Percentiles rank a stretch among this genome's conserved stretches.
Evolutionary conservation across 2,888 invertebrate species (phyloP).

Genomic region (Oscheius myriophilus): DNA sequence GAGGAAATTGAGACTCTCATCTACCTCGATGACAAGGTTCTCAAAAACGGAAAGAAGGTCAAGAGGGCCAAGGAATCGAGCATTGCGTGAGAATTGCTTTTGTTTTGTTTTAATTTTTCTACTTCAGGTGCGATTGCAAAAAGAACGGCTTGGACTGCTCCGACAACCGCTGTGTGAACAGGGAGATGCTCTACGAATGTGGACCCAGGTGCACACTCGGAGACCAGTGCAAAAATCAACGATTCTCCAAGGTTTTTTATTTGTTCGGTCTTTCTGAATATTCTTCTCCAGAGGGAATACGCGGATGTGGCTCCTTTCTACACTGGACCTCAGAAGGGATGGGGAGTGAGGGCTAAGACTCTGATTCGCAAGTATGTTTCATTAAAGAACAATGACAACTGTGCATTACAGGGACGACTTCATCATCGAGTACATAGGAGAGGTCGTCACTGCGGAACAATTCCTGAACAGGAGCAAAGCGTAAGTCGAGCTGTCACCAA

Average conservation of each 20-base stretch:
- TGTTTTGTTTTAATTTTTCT: neutral
- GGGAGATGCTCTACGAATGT: slow-evolving; percentile 73
- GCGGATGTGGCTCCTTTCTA: slow-evolving; percentile 81
- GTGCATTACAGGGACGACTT: slow-evolving; percentile 83
- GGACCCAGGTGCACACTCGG: slow-evolving; percentile 82
- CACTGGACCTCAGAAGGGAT: slow-evolving; percentile 89
- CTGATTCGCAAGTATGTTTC: slow-evolving; percentile 80
- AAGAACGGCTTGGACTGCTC: slow-evolving; percentile 34
- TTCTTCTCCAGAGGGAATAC: slow-evolving; percentile 77
- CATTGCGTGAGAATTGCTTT: slow-evolving; percentile 15
- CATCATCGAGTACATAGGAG: slow-evolving; percentile 97
- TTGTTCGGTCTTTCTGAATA: neutral
- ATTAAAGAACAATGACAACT: neutral
- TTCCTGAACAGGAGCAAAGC: slow-evolving; percentile 38
- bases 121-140: slow-evolving; percentile 37
- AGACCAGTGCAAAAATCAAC: slow-evolving; percentile 42
- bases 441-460: slow-evolving; percentile 77
- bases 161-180: slow-evolving; percentile 54
- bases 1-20: slow-evolving; percentile 29
- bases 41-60: slow-evolving; percentile 23
- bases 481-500: too few species aligned
- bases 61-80: slow-evolving; percentile 11
- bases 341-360: slow-evolving; percentile 84
- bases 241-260: slow-evolving; percentile 8
- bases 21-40: slow-evolving; percentile 27